phyloP scores from a whole-genome alignment of 2,888 invertebrate genomes.

The Tanytarsus gracilentus region DNA sequence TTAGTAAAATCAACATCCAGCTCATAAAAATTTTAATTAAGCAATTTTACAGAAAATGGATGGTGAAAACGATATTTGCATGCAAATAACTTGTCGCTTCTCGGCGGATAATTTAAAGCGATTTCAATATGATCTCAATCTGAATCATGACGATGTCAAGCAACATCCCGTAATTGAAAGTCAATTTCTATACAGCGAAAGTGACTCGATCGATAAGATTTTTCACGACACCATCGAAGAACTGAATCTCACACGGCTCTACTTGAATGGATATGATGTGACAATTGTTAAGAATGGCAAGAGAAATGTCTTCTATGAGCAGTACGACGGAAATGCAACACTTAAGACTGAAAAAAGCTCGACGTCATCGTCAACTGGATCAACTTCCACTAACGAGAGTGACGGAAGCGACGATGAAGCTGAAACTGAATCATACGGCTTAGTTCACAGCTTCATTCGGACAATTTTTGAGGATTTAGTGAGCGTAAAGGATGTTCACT shows the following conservation, averaged over 20 bases:
- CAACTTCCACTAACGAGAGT: not conserved
- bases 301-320: constrained; percentile 43
- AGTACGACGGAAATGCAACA: not conserved
- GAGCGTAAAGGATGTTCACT: constrained; percentile 55
- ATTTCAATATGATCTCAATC: constrained; percentile 18
- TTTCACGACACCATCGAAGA: constrained; percentile 57
- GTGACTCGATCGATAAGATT: constrained; percentile 48
- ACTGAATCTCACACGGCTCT: constrained; percentile 49
- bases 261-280: constrained; percentile 66
- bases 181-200: constrained; percentile 1
- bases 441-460: constrained; percentile 61
- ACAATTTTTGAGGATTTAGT: constrained; percentile 59
- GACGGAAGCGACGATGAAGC: not conserved
- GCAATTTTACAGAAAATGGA: too few relatives aligned
- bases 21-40: too few relatives aligned
- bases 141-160: constrained; percentile 13
- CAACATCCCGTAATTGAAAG: constrained; percentile 8
- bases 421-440: constrained; percentile 32
- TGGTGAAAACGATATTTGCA: constrained; percentile 8
- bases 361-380: not conserved
- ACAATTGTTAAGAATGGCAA: constrained; percentile 63
- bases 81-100: constrained; percentile 13
- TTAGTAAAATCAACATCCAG: too few relatives aligned
- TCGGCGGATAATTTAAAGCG: constrained; percentile 4
- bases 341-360: constrained; percentile 12